A percentile compares a stretch with the other conserved stretches of the same genome.
phyloP scores from a whole-genome alignment of 2,888 invertebrate species.

The Dasypogon diadema region DNA sequence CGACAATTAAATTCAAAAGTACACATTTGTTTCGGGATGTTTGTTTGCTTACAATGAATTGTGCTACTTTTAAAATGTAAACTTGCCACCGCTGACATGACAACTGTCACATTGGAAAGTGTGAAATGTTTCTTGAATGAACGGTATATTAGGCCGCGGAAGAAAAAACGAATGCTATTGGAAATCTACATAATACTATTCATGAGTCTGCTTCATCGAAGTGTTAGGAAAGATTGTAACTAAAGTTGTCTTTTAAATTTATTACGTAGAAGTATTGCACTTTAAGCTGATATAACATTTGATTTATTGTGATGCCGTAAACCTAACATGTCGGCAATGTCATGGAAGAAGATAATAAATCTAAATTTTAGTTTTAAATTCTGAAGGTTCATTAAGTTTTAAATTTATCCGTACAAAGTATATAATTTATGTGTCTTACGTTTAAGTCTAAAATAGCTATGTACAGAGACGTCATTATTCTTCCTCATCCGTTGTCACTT shows the following conservation, averaged over 20 bases:
- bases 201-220: not conserved
- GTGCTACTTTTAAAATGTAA: too few relatives aligned
- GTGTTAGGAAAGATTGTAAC: conserved; percentile 13
- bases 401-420: conserved; percentile 66
- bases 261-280: conserved; percentile 36
- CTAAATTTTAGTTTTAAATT: conserved; percentile 29
- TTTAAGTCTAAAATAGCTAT: conserved; percentile 61
- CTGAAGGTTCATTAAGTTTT: conserved; percentile 15
- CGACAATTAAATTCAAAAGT: too few relatives aligned
- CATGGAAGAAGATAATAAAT: conserved; percentile 32
- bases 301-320: not conserved
- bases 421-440: conserved; percentile 68
- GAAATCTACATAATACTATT: not conserved
- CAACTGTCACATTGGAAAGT: too few relatives aligned
- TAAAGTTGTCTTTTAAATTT: conserved; percentile 23
- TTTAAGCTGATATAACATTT: conserved; percentile 26
- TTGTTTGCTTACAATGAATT: too few relatives aligned
- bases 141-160: not conserved
- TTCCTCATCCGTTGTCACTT: conserved; percentile 65
- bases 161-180: not conserved
- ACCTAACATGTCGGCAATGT: not conserved
- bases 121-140: too few relatives aligned
- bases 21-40: too few relatives aligned
- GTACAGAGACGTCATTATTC: conserved; percentile 60
- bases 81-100: too few relatives aligned